Evolutionary conservation across 2,797 vertebrate genomes (phyloP), one percentile per base, ranked within the genome.

Genomic region (Anguilla megastoma): DNA sequence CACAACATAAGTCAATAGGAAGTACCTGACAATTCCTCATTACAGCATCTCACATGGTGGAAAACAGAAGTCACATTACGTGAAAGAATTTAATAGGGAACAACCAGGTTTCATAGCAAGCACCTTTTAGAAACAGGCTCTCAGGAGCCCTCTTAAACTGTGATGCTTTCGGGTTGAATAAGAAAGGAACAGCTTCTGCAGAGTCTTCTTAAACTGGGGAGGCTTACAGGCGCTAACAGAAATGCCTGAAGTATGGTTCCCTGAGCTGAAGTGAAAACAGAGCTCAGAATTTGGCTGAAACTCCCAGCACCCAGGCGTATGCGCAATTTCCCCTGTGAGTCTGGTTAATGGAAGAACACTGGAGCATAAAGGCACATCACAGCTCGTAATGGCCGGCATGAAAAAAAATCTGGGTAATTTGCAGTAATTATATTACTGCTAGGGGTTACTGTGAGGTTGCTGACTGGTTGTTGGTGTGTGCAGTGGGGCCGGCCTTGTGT

Each of bases 311-410:
- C 83, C n/a, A 3, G 10, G 41, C 21, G n/a, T n/a, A 18, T 50
- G 63, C 84, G 80, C 66, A 85, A 76, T 87, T 71, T 83, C 21
- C 83, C 56, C 56, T 85, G 84, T 74, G 86, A 80, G 69, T 16
- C 27, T 2, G 30, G 7, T 48, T 88, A 90, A 88, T 89, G 89
- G 88, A 89, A 63, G 66, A 69, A 30, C 88, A 86, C 90, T 89
- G 87, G 74, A 41, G 21, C 86, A 88, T 63, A 66, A 85, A 89
- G 69, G 79, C 69, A 86, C 86, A 90, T 85, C 87, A 87, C 58
- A 48, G 10, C 18, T 50, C 69, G 58, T 76, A 58, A 90, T 84
- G 41, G 79, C 76, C 45, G n/a, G 9, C 24, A 56, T 85, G n/a
- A 9, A 82, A 50, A 76, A 41, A 76, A 41, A 27, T 76, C 33